Base-by-base conservation (phyloP, 2,797 vertebrate genomes). In the Periophthalmus magnuspinnatus region DNA sequence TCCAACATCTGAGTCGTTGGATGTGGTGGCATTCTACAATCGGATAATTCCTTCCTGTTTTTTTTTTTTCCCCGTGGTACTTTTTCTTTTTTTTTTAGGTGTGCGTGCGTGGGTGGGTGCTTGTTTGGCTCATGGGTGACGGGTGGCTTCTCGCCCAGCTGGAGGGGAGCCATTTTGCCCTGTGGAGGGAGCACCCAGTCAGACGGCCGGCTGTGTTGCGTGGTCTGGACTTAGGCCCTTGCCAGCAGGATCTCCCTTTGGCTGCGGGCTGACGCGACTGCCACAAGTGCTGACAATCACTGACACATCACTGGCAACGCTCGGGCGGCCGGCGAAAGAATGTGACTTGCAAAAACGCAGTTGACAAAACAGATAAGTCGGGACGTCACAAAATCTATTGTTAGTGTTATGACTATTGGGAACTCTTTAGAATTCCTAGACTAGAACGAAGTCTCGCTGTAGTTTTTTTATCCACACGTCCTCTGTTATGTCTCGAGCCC, bases 91-190 rank as follows among this genome's bases (percentile, higher is more conserved):
- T 28, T 59, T 59, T 59, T 59, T 59, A 33, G 32, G 33, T 9
- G 91, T 78, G 88, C 90, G 86, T 84, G 84, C 90, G 86, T 84
- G 84, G 64, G 78, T 73, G 79, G 45, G 80, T 38, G 71, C 80
- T 79, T 28, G 58, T 76, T 84, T 88, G 86, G 87, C 87, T 57
- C 55, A 57, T 81, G 77, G 66, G 75, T 77, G 67, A 85, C 88
- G 77, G 28, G 86, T 92, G 86, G 90, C 90, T 90, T 91, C 83
- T 79, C 73, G 86, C 89, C 90, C 86, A 90, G 85, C 91, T 94
- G 92, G 93, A 93, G 89, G 69, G 62, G 71, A 85, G 90, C 89
- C 90, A 89, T 85, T 68, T 86, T 79, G 71, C 84, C 85, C 82
- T 79, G 83, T 24, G 21, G 81, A 85, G 84, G 88, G 86, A 87